Evolutionary conservation across 2,888 invertebrate genomes (phyloP), one percentile per base, ranked within the genome.

Genomic region (Nomada goodeniana): DNA sequence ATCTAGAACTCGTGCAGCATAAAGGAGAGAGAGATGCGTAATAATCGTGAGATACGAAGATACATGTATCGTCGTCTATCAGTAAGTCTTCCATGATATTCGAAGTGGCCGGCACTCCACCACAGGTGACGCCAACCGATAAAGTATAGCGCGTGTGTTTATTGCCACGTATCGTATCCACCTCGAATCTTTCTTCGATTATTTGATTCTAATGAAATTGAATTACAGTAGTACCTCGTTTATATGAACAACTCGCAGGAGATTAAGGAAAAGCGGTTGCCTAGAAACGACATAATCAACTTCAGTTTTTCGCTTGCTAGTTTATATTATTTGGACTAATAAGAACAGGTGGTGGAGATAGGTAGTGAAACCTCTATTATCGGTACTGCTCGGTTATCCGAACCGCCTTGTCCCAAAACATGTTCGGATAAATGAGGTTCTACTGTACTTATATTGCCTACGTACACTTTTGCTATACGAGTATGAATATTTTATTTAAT

Each of bases 11-110:
- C 2, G 29, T 13, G 26, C 18, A 13, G 10, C 23, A 55, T 9
- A 29, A 50, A 10, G 18, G 7, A 0, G 42, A 26, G 10, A 68
- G 42, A 42, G 26, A 18, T 18, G 73, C 57, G 13, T 72, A 50
- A 47, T 47, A 0, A 15, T 36, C 18, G 50, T 36, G 36, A 76
- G 71, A 68, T 63, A 68, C 18, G 44, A 13, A 64, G 7, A 36
- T 29, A 5, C 44, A 44, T n/a, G 20, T 18, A 9, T 81, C 80
- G 80, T 42, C 74, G 9, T 69, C 50, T 4, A 69, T 53, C 50
- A 59, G 42, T 44, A 80, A 70, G 69, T 64, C 36, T 64, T 47
- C 59, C 36, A 18, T 13, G 53, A 42, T 60, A 53, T n/a, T 47
- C 15, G 13, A 59, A 13, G 36, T 47, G 55, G 64, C 65, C 7